These are phyloP conservation scores for Arrhopalites spinosus DNA, from an alignment of 2,888 invertebrate species.

Conservation along the genomic window DNA sequence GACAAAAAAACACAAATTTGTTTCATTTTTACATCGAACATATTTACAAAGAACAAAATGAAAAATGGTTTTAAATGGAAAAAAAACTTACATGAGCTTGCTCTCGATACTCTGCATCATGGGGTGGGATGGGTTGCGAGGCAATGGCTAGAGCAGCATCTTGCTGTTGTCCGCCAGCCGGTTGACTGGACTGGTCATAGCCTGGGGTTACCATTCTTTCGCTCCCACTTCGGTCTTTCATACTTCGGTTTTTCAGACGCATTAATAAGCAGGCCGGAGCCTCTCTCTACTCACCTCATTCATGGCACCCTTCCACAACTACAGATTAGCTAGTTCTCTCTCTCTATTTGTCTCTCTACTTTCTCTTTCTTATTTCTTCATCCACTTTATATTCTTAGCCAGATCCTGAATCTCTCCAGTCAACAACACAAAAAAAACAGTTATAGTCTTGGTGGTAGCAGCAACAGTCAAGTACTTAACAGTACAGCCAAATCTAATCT, in stretches of 20 bases:
- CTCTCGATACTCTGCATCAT: slow-evolving; percentile 57
- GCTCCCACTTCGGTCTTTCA: slow-evolving; percentile 52
- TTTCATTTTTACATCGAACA: no score
- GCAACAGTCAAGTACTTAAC: no score
- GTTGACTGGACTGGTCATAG: slow-evolving; percentile 35
- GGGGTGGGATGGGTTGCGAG: slow-evolving; percentile 55
- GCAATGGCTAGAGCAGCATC: slow-evolving; percentile 59
- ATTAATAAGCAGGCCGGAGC: slow-evolving; percentile 29
- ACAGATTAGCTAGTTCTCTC: background rate
- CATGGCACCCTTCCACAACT: slow-evolving; percentile 21
- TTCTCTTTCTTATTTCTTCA: background rate
- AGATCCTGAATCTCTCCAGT: background rate
- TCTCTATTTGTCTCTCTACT: background rate
- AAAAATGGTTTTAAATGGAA: no score
- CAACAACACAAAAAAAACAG: background rate
- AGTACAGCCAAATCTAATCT: slow-evolving; percentile 14
- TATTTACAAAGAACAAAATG: no score
- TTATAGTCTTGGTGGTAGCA: background rate
- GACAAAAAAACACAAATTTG: no score
- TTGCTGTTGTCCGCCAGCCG: slow-evolving; percentile 49
- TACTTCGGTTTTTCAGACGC: slow-evolving; percentile 40
- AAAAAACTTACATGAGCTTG: no score
- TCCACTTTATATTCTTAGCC: background rate
- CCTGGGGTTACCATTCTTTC: slow-evolving; percentile 53
- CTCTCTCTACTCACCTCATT: slow-evolving; percentile 13